phyloP scores from a whole-genome alignment of 2,113 vertebrate genomes.

The Sebastes schlegelii region DNA sequence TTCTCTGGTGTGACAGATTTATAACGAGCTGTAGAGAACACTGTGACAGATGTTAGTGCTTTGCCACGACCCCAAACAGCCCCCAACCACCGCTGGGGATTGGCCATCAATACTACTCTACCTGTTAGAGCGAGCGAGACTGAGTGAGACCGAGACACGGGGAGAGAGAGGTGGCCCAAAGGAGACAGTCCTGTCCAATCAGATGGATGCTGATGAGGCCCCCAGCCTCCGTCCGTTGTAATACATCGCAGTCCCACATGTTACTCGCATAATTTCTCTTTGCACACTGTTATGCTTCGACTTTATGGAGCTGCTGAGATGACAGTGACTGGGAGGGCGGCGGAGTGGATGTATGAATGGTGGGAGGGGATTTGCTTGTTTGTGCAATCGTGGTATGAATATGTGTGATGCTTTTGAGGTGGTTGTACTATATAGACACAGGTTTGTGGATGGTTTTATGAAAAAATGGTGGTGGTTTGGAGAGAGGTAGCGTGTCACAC shows the following conservation, averaged over 20 bases:
- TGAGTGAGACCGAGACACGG: constrained; percentile 38
- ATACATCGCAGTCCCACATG: constrained; percentile 50
- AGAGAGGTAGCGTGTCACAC: constrained; percentile 21
- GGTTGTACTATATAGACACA: constrained; percentile 9
- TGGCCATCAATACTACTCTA: constrained; percentile 74
- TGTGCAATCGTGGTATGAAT: constrained; percentile 39
- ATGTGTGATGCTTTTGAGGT: constrained; percentile 13
- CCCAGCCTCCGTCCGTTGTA: constrained; percentile 40
- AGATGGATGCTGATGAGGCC: constrained; percentile 74
- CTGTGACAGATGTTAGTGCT: constrained; percentile 78
- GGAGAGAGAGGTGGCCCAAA: constrained; percentile 27
- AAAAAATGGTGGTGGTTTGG: constrained; percentile 21
- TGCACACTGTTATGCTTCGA: constrained; percentile 56
- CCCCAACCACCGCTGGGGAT: constrained; percentile 65
- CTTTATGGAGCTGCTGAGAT: constrained; percentile 62
- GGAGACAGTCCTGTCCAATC: constrained; percentile 64
- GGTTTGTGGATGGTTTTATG: constrained; percentile 21
- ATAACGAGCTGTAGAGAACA: constrained; percentile 67
- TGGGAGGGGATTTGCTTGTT: constrained; percentile 52
- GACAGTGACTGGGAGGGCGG: constrained; percentile 32
- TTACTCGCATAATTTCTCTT: constrained; percentile 59
- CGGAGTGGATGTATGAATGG: constrained; percentile 50
- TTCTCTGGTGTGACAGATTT: constrained; percentile 67
- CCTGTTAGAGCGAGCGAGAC: constrained; percentile 56
- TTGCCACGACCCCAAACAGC: constrained; percentile 69